phyloP scores from a whole-genome alignment of 2,888 invertebrate genomes.

The Tetranychus truncatus region DNA sequence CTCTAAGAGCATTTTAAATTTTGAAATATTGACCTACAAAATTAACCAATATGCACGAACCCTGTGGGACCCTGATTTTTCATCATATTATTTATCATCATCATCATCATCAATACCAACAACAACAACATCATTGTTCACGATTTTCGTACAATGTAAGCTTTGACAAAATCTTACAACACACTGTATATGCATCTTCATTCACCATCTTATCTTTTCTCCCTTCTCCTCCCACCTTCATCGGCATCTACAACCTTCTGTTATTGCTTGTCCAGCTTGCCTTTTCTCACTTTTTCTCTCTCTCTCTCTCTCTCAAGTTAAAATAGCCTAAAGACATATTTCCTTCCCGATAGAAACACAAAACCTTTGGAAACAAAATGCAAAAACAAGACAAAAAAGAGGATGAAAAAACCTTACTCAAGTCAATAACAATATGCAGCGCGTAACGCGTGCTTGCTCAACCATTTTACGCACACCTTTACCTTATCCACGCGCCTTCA shows the following conservation, averaged over 20 bases:
- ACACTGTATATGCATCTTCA: neutral
- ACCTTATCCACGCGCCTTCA: neutral
- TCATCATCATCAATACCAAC: neutral
- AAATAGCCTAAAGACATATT: neutral
- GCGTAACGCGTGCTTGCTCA: neutral
- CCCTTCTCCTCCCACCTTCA: neutral
- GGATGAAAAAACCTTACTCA: neutral
- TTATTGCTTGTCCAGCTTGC: neutral
- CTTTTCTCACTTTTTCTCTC: neutral
- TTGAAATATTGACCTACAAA: neutral
- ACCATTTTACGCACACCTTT: neutral
- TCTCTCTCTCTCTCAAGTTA: neutral
- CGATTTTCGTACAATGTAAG: neutral
- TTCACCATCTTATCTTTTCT: neutral
- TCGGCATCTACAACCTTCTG: neutral
- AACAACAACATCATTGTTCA: neutral
- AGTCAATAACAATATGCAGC: neutral
- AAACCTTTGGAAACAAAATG: neutral
- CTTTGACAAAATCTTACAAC: neutral
- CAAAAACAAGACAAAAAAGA: neutral
- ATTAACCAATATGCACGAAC: neutral
- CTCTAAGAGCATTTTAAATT: conserved; percentile 10
- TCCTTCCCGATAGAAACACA: neutral
- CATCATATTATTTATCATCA: neutral
- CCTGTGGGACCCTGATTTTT: neutral